Base-by-base conservation (phyloP, 2,888 invertebrate genomes). In the Diploptera punctata region DNA sequence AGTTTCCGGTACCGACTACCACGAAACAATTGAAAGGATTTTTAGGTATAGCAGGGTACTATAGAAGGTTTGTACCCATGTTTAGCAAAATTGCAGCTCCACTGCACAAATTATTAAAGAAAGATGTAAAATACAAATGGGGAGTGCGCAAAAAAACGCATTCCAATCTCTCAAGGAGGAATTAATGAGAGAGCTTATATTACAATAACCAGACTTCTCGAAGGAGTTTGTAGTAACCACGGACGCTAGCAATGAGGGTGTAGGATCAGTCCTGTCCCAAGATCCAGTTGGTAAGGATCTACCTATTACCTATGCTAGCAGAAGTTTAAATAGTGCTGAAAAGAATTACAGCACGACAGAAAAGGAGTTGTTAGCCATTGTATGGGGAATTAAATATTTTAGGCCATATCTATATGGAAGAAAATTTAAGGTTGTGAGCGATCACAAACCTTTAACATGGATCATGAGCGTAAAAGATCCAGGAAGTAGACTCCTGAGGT, bases 391-490 rank as follows among this genome's bases (percentile, higher is more conserved):
- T 0, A 79, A 81, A 75, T 77, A 81, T 72, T 83, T 81, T 73
- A 24, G 81, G 38, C 80, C 81, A 3, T 83, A 82, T 69, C 67
- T 83, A 2, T 81, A 78, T 70, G 82, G 82, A 18, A 76, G 77
- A 38, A 76, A 79, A 73, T 83, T 82, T 67, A 76, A 44, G 10
- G 78, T 83, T 13, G 24, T 79, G 3, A 82, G 79, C 0, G 81
- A 83, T 71, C 82, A 82, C 71, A 77, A 76, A 69, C 79, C 80
- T 0, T 74, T 81, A 1, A 68, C 68, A 31, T 79, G 77, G 78
- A 67, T 78, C 19, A 71, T 74, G 54, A 74, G 72, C 4, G n/a
- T 76, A 1, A 79, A 78, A 70, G 79, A 79, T 29, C 77, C 77
- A 1, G 77, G 75, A 10, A 77, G 77, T 0, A 68, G 78, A 65